Conservation (phyloP, 1,140 invertebrate genomes). For the Carposina sasakii region DNA sequence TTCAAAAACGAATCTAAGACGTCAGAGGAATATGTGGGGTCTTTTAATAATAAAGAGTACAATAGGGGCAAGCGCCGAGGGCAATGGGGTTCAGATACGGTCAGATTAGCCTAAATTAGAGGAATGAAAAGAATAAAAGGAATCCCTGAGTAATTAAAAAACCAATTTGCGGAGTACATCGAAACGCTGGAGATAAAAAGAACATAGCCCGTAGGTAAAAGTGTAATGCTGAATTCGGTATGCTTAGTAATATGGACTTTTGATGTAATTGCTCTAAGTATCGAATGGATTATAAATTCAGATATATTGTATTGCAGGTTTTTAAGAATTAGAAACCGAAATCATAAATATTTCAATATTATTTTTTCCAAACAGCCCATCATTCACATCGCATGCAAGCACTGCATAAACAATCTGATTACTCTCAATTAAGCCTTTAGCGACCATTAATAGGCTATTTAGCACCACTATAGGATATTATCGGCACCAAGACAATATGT, state of each 20-base stretch:
- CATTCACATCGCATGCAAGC: too few species aligned
- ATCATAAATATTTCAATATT: too few species aligned
- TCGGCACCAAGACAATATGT: too few species aligned
- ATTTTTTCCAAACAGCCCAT: too few species aligned
- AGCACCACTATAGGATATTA: conserved; percentile 47
- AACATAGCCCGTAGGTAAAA: too few species aligned
- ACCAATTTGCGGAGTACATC: conserved; percentile 57
- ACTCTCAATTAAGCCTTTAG: conserved; percentile 31
- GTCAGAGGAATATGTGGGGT: conserved; percentile 28
- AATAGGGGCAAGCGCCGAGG: conserved; percentile 42
- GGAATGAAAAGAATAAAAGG: conserved; percentile 47
- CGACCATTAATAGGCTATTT: conserved; percentile 41
- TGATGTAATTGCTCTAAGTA: too few species aligned
- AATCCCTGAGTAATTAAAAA: conserved; percentile 56
- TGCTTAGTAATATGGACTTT: too few species aligned
- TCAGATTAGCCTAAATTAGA: conserved; percentile 60
- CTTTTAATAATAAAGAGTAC: conserved; percentile 45
- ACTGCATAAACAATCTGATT: too few species aligned
- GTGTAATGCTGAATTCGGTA: too few species aligned
- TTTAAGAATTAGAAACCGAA: too few species aligned
- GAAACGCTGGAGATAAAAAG: neutral
- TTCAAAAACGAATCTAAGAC: conserved; percentile 12
- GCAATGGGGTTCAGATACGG: conserved; percentile 34
- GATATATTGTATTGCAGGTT: too few species aligned
- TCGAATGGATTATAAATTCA: too few species aligned